These are phyloP conservation scores for Steinernema scapterisci DNA, from an alignment of 2,888 invertebrate species.

Conservation along the genomic window DNA sequence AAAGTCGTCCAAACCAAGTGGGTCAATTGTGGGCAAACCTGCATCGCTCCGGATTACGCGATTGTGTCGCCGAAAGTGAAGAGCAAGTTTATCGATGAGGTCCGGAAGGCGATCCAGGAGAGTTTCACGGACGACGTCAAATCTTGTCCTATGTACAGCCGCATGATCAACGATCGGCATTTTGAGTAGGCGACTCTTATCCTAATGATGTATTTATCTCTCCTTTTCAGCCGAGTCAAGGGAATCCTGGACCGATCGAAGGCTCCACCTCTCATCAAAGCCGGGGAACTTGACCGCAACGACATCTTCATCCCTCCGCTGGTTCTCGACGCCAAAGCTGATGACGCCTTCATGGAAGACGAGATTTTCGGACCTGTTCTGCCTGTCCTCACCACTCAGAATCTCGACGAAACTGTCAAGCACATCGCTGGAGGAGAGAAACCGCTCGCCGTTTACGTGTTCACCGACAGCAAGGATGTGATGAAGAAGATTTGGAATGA, in stretches of 20 bases:
- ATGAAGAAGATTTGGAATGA: conserved; percentile 68
- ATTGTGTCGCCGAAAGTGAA: conserved; percentile 46
- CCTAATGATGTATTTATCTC: too few species aligned
- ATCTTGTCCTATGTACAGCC: conserved; percentile 81
- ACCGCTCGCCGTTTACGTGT: conserved; percentile 86
- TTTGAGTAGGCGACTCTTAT: conserved; percentile 73
- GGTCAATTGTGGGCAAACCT: conserved; percentile 74
- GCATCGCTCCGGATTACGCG: conserved; percentile 64
- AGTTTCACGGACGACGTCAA: conserved; percentile 81
- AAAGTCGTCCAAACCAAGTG: conserved; percentile 95
- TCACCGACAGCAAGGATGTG: conserved; percentile 76
- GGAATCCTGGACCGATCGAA: too few species aligned
- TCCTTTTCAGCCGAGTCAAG: too few species aligned
- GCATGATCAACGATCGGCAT: conserved; percentile 84
- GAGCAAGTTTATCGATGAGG: conserved; percentile 45
- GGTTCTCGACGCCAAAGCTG: conserved; percentile 74
- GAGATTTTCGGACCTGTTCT: conserved; percentile 94
- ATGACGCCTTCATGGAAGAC: conserved; percentile 76
- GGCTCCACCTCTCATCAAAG: conserved; percentile 67
- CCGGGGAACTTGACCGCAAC: conserved; percentile 78
- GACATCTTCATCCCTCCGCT: conserved; percentile 86
- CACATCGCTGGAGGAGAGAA: conserved; percentile 78
- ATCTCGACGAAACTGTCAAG: conserved; percentile 85
- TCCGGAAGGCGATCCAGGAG: conserved; percentile 41
- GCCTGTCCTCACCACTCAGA: conserved; percentile 82